Percentiles rank a stretch among this genome's conserved stretches.
phyloP scores from a whole-genome alignment of 1,140 invertebrate genomes.

The Tenebrio molitor region DNA sequence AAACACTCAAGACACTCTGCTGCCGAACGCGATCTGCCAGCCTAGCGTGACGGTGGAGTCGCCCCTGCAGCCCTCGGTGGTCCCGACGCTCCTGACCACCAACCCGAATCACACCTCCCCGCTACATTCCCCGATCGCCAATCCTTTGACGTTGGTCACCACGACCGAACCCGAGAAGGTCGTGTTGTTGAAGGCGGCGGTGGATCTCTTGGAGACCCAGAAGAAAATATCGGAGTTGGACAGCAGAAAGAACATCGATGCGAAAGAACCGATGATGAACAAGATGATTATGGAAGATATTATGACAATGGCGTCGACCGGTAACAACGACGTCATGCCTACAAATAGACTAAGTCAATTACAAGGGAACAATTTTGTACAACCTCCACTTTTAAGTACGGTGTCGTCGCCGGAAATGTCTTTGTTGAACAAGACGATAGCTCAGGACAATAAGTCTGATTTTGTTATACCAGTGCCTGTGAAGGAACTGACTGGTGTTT shows the following conservation, averaged over 20 bases:
- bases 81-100: conserved; percentile 50
- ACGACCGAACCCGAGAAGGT: conserved; percentile 76
- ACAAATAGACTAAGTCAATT: conserved; percentile 49
- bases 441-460: conserved; percentile 51
- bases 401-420: not conserved
- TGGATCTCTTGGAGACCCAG: conserved; percentile 70
- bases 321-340: conserved; percentile 33
- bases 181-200: conserved; percentile 76
- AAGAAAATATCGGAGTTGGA: conserved; percentile 60
- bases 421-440: conserved; percentile 10
- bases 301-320: conserved; percentile 34
- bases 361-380: conserved; percentile 56
- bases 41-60: conserved; percentile 41
- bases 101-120: conserved; percentile 60
- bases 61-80: conserved; percentile 48
- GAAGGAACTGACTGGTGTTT: conserved; percentile 53
- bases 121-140: conserved; percentile 54
- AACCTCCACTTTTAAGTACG: conserved; percentile 42
- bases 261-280: conserved; percentile 45
- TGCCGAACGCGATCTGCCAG: conserved; percentile 60
- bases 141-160: conserved; percentile 22
- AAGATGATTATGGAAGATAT: conserved; percentile 47
- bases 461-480: conserved; percentile 55
- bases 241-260: conserved; percentile 14
- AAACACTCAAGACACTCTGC: conserved; percentile 62